Evolutionary conservation across 2,113 vertebrate species (phyloP).

Genomic region (Uropsilus gracilis): DNA sequence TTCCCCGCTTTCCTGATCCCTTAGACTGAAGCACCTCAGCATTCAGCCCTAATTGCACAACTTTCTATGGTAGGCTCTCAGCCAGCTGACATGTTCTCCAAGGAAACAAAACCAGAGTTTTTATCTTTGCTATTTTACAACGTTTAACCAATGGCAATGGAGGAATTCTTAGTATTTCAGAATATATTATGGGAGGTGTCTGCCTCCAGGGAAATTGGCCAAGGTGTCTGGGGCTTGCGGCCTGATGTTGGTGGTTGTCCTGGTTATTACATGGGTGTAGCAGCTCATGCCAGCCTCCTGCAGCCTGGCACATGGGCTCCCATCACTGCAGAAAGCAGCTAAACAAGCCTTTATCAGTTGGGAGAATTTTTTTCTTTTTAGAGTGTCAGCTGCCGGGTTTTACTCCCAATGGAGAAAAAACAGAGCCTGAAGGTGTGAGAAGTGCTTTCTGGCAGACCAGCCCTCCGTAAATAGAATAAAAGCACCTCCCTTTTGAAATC

Average conservation of each 20-base stretch:
- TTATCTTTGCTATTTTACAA: not conserved
- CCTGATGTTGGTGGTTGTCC: not conserved
- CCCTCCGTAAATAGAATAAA: not conserved
- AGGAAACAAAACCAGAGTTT: not conserved
- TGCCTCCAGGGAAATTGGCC: not conserved
- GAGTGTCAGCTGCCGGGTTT: not conserved
- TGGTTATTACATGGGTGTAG: no score
- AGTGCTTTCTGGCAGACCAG: not conserved
- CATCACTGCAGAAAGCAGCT: not conserved
- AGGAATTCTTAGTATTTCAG: not conserved
- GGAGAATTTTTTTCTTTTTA: not conserved
- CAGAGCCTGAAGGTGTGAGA: not conserved
- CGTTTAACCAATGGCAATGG: not conserved
- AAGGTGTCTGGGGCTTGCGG: not conserved
- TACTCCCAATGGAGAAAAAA: not conserved
- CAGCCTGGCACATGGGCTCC: rapidly evolving
- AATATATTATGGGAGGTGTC: not conserved
- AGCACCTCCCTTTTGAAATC: not conserved
- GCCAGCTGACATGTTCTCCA: not conserved
- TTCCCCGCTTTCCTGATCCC: not conserved
- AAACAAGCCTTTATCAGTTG: not conserved
- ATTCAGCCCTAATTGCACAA: not conserved
- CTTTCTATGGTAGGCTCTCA: not conserved
- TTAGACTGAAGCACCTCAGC: not conserved
- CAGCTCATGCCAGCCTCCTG: not conserved